A percentile compares a stretch with the other conserved stretches of the same genome.
Evolutionary conservation across 2,888 invertebrate genomes (phyloP).

Genomic region (Harpagoxenus sublaevis): DNA sequence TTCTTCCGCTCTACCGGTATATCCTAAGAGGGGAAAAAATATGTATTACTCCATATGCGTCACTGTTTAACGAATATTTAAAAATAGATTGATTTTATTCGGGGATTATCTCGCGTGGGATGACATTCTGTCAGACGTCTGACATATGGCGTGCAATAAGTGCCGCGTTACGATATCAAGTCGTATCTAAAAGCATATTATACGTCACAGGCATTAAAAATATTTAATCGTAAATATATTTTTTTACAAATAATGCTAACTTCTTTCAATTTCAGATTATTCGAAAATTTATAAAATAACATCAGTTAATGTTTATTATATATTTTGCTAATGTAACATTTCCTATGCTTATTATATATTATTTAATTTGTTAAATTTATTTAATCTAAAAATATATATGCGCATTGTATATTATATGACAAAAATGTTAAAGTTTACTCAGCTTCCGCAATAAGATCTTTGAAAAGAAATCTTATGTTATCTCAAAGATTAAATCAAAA

Average conservation of each 20-base stretch:
- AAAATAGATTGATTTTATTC: constrained; percentile 80
- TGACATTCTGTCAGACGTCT: constrained; percentile 37
- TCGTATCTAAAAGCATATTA: constrained; percentile 22
- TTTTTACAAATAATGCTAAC: not conserved
- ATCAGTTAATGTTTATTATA: not conserved
- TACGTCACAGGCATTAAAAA: not conserved
- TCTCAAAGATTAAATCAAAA: not conserved
- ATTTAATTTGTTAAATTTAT: not conserved
- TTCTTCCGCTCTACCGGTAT: not conserved
- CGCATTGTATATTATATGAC: not conserved
- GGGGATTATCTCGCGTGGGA: constrained; percentile 75
- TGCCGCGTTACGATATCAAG: constrained; percentile 39
- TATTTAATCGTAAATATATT: not conserved
- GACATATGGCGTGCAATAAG: constrained; percentile 58
- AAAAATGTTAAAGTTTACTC: not conserved
- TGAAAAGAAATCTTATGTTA: not conserved
- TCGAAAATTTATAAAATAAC: not conserved
- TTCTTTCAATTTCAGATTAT: not conserved
- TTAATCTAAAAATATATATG: not conserved
- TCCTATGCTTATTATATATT: not conserved
- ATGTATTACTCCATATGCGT: constrained; percentile 55
- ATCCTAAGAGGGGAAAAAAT: not conserved
- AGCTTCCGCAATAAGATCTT: not conserved
- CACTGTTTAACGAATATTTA: constrained; percentile 82
- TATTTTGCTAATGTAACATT: not conserved